A percentile compares a stretch with the other conserved stretches of the same genome.
Conservation (phyloP, 2,113 vertebrate genomes). For the Herpetotheres cachinnans region DNA sequence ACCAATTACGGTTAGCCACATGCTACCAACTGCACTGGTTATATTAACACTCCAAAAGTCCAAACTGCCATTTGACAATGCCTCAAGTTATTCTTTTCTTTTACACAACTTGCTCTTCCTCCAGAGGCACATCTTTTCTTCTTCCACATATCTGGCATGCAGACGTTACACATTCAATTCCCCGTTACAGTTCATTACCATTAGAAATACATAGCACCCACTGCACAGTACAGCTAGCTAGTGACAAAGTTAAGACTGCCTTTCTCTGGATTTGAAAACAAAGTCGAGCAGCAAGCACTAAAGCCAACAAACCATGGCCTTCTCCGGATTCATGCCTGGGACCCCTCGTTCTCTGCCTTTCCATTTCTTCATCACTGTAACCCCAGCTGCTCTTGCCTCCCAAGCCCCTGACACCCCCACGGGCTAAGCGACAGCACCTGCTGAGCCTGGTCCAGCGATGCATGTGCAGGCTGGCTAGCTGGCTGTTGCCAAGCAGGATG, state of each 20-base stretch:
- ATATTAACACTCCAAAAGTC: not conserved
- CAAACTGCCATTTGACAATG: not conserved
- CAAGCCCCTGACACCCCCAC: rapidly evolving
- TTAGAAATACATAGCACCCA: not conserved
- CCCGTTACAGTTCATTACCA: not conserved
- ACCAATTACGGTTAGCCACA: not conserved
- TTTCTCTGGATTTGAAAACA: not conserved
- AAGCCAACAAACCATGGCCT: not conserved
- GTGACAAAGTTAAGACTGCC: not conserved
- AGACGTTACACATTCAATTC: rapidly evolving
- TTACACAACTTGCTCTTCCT: not conserved
- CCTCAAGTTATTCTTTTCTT: not conserved
- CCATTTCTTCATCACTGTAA: rapidly evolving
- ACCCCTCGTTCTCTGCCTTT: not conserved
- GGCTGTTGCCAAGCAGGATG: not conserved
- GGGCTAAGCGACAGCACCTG: rapidly evolving
- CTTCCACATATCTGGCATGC: rapidly evolving
- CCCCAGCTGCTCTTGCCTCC: not conserved
- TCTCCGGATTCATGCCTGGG: not conserved
- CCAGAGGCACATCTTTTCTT: not conserved
- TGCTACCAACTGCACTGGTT: not conserved
- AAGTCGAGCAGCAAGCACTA: not conserved
- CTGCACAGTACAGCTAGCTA: not conserved
- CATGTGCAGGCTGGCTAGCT: rapidly evolving
- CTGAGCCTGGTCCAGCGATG: not conserved